Percentiles rank a stretch among this genome's conserved stretches.
Evolutionary conservation across 2,113 vertebrate genomes (phyloP).

Genomic region (Setophaga kirtlandii): DNA sequence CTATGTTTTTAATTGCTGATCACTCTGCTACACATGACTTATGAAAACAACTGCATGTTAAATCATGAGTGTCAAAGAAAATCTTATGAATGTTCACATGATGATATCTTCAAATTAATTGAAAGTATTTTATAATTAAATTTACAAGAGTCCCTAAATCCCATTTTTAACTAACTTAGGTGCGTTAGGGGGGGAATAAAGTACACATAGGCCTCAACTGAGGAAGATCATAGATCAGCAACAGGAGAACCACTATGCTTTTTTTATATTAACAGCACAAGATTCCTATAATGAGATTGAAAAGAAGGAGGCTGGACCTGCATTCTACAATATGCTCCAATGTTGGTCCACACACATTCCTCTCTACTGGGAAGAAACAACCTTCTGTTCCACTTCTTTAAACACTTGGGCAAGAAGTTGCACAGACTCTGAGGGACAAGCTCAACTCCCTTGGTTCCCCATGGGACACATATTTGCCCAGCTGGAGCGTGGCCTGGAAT

Average conservation of each 20-base stretch:
- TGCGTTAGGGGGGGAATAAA: neutral
- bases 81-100: neutral
- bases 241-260: neutral
- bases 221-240: neutral
- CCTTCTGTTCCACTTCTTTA: neutral
- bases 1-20: neutral
- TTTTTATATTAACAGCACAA: neutral
- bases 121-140: neutral
- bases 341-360: accelerated
- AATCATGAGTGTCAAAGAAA: neutral
- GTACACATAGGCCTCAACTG: neutral
- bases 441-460: neutral
- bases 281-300: accelerated
- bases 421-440: neutral
- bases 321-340: neutral
- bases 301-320: neutral
- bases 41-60: neutral
- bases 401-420: neutral
- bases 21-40: neutral
- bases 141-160: neutral
- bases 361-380: neutral
- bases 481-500: neutral
- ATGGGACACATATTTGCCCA: accelerated
- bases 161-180: neutral
- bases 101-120: neutral